Evolutionary conservation across 2,888 invertebrate species (phyloP).

Genomic region (Drosophila conformis): DNA sequence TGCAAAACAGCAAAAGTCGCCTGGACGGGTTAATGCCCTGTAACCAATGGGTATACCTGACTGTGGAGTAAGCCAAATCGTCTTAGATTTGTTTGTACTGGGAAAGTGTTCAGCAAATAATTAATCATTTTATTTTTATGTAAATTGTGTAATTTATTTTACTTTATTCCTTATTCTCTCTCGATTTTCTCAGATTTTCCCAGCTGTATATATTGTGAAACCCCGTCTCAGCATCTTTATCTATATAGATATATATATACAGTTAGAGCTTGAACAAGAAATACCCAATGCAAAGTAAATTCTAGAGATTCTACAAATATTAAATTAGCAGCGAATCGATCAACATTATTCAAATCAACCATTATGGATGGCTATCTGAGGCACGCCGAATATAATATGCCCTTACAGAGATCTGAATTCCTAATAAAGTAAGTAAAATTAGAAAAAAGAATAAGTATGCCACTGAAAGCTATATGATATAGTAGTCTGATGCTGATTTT

Average conservation of each 20-base stretch:
- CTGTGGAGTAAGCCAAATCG: background rate
- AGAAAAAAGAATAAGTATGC: too few relatives aligned
- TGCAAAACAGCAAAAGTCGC: background rate
- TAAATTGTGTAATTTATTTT: background rate
- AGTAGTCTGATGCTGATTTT: too few relatives aligned
- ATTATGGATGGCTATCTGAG: background rate
- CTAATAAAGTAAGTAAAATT: too few relatives aligned
- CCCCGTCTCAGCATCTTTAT: background rate
- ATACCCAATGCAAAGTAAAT: background rate
- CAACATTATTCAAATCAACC: background rate
- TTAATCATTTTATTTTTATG: background rate
- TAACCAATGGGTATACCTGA: background rate
- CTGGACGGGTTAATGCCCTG: background rate
- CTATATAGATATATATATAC: background rate
- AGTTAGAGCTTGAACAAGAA: background rate
- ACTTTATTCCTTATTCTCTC: background rate
- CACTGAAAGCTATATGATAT: too few relatives aligned
- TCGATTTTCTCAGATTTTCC: background rate
- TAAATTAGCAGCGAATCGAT: background rate
- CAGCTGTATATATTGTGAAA: background rate
- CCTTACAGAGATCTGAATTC: background rate
- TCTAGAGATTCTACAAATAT: background rate
- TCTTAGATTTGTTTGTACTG: too few relatives aligned
- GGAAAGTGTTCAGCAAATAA: background rate
- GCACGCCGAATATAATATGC: background rate